Evolutionary conservation across 2,113 vertebrate species (phyloP), one percentile per base, ranked within the genome.

Genomic region (Pipra filicauda): DNA sequence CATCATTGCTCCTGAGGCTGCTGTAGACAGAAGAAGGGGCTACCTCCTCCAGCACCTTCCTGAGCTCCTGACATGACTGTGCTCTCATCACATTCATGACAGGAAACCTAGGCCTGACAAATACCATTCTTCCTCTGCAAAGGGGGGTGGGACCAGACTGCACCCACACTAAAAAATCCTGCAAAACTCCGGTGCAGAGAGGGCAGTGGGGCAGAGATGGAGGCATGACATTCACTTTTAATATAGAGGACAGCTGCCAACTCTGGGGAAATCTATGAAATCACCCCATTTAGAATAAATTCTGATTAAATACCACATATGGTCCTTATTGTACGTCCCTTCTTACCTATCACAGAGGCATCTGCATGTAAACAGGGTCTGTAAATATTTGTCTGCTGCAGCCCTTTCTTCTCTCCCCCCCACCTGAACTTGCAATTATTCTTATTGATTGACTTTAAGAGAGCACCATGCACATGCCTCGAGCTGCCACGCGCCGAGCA

Each of bases 401-500:
- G 91, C 94, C 74, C 73, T 71, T 83, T 66, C 67, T 84, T 96
- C 76, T 30, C 93, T 95, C 52, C 57, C 37, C 73, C 52, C 87
- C 30, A 22, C 91, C 85, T 54, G 18, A 87, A 95, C 79, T 93
- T 11, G 51, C 86, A 84, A 92, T 95, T 93, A 96, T 83, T 78
- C 93, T 83, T 77, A 95, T 70, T 91, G 94, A 93, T 81, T 96
- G 84, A 65, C 94, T 96, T 91, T 18, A 89, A 69, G 93, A 87
- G 81, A 97, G 89, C 58, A 52, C 51, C 65, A 26, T 4, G n/a
- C 74, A 85, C 74, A 65, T 1, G 46, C 91, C 92, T 93, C 9
- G 81, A 88, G 52, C 44, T 88, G 88, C 87, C 85, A 91, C 52
- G 24, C 52, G 7, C 66, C 33, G 3, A 93, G 81, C 87, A 69